These are phyloP conservation scores for Machimus rusticus DNA, from an alignment of 2,888 invertebrate species.

Conservation along the genomic window DNA sequence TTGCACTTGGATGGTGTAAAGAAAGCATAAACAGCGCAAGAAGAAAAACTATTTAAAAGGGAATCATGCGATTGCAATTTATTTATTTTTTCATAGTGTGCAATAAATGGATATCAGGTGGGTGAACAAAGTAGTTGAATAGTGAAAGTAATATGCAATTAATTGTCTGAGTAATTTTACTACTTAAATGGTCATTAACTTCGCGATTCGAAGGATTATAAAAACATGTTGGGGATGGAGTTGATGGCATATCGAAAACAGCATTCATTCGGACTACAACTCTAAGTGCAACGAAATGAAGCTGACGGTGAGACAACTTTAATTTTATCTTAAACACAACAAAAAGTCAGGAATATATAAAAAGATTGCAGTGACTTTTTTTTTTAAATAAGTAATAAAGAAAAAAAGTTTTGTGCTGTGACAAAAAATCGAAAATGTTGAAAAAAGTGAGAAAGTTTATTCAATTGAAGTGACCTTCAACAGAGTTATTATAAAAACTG, in stretches of 20 bases:
- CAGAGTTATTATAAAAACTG: background rate
- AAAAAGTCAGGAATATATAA: background rate
- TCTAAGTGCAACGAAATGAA: constrained; percentile 45
- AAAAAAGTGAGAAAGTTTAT: background rate
- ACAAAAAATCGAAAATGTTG: background rate
- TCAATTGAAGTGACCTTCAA: background rate
- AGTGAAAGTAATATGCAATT: constrained; percentile 29
- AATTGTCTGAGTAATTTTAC: background rate
- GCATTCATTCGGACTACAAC: constrained; percentile 29
- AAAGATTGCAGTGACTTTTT: background rate
- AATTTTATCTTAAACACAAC: background rate
- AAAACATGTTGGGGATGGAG: constrained; percentile 9
- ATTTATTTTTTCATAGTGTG: background rate
- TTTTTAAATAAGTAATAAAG: background rate
- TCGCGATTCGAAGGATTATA: constrained; percentile 16
- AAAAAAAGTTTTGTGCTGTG: background rate
- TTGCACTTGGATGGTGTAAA: constrained; percentile 28
- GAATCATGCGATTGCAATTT: background rate
- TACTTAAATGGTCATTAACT: constrained; percentile 23
- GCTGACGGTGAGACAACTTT: constrained; percentile 44
- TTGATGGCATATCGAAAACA: constrained; percentile 7
- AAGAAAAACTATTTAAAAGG: background rate
- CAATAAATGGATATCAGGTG: background rate
- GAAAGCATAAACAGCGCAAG: background rate
- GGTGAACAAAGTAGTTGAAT: background rate